phyloP scores from a whole-genome alignment of 2,888 invertebrate genomes.

The Latrodectus elegans region DNA sequence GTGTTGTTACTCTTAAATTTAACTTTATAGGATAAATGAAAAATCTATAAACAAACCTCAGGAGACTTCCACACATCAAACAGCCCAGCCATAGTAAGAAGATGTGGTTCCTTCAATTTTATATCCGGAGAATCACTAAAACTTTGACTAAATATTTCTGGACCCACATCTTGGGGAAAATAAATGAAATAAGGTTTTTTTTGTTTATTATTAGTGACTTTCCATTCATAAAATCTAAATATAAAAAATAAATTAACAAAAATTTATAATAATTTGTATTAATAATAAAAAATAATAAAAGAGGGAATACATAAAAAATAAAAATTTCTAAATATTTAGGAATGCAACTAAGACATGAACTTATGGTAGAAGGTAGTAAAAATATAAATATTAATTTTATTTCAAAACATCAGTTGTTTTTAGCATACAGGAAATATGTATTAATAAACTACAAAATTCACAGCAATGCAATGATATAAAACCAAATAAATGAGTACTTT shows the following conservation, averaged over 20 bases:
- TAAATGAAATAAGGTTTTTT: slow-evolving; percentile 87
- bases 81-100: slow-evolving; percentile 85
- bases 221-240: slow-evolving; percentile 73
- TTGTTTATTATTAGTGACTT: slow-evolving; percentile 71
- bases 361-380: no score
- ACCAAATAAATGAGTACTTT: neutral
- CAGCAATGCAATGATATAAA: neutral
- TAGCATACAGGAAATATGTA: neutral
- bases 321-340: no score
- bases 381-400: no score
- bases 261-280: neutral
- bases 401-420: no score
- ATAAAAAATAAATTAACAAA: slow-evolving; percentile 3
- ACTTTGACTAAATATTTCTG: slow-evolving; percentile 78
- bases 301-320: no score
- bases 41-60: slow-evolving; percentile 9
- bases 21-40: no score
- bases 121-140: slow-evolving; percentile 75
- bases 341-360: no score
- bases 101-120: slow-evolving; percentile 80
- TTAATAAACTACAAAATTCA: neutral
- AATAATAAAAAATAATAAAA: no score
- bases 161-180: slow-evolving; percentile 78
- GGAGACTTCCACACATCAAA: slow-evolving; percentile 77
- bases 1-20: no score